phyloP scores from a whole-genome alignment of 2,888 invertebrate species.

The Horisme vitalbata region DNA sequence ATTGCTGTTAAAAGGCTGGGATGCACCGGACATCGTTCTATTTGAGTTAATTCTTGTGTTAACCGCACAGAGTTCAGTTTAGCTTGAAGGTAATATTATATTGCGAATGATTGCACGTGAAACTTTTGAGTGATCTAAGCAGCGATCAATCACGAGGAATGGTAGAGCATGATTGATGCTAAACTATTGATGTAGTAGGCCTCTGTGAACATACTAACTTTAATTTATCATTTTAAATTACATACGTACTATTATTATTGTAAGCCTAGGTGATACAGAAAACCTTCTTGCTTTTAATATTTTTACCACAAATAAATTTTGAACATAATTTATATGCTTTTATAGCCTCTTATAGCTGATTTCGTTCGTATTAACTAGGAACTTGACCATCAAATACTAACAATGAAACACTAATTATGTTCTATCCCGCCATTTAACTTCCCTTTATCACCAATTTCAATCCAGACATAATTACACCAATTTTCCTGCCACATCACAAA shows the following conservation, averaged over 20 bases:
- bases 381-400: not conserved
- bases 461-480: slow-evolving; percentile 48
- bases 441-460: slow-evolving; percentile 19
- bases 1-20: slow-evolving; percentile 32
- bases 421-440: slow-evolving; percentile 5
- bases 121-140: slow-evolving; percentile 49
- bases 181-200: slow-evolving; percentile 67
- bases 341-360: too few relatives aligned
- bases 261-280: too few relatives aligned
- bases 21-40: slow-evolving; percentile 29
- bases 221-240: too few relatives aligned
- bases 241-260: too few relatives aligned
- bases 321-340: too few relatives aligned
- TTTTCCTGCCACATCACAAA: slow-evolving; percentile 51
- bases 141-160: slow-evolving; percentile 51
- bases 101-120: slow-evolving; percentile 40
- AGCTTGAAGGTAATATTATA: slow-evolving; percentile 15
- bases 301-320: too few relatives aligned
- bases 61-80: slow-evolving; percentile 34
- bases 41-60: slow-evolving; percentile 27
- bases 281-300: too few relatives aligned
- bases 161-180: slow-evolving; percentile 58
- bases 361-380: not conserved
- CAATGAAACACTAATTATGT: slow-evolving; percentile 7
- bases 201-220: too few relatives aligned